Base-by-base conservation (phyloP, 2,797 vertebrate genomes). In the Echiichthys vipera region DNA sequence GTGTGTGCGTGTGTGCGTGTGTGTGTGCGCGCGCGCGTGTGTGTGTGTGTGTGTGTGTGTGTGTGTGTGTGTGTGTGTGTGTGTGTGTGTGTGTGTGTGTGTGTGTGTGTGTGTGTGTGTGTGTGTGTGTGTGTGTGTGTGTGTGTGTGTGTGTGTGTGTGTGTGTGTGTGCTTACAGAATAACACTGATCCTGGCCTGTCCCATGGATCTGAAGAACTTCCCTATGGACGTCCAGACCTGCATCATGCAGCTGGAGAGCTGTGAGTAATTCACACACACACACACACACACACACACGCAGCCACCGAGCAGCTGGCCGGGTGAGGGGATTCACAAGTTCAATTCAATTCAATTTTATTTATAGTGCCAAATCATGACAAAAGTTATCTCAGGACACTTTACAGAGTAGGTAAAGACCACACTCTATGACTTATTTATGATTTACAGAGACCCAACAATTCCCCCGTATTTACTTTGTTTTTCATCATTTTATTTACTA, bases 201-300 rank as follows among this genome's bases (percentile, higher is more conserved):
- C 97, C 97, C 39, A 98, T 98, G 97, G 92, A 93, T 82, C 93
- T 99, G 92, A 99, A 99, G 95, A 99, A 99, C 85, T 99, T 99
- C 88, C 98, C 98, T 6, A 99, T 99, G 98, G 98, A 99, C 0
- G 97, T 99, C n/a, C 98, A 99, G 95, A 99, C 98, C 0, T 99
- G 98, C 83, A 99, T 99, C 90, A 99, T 99, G 98, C 98, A 99
- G 91, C 92, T 99, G 73, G 98, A 99, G 93, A 99, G 98, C 94
- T 99, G 98, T 99, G 92, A 98, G 98, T 97, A 51, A 36, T 2
- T 53, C 76, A 57, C 36, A 62, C 37, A 36, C 39, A 49, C 49
- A 50, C 42, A 24, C 55, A 71, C 27, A 37, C 62, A 62, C 55
- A 39, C 34, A 59, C 42, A 65, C 36, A 30, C 37, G 50, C 34